phyloP scores from a whole-genome alignment of 1,140 invertebrate genomes.

The Penaeus chinensis region DNA sequence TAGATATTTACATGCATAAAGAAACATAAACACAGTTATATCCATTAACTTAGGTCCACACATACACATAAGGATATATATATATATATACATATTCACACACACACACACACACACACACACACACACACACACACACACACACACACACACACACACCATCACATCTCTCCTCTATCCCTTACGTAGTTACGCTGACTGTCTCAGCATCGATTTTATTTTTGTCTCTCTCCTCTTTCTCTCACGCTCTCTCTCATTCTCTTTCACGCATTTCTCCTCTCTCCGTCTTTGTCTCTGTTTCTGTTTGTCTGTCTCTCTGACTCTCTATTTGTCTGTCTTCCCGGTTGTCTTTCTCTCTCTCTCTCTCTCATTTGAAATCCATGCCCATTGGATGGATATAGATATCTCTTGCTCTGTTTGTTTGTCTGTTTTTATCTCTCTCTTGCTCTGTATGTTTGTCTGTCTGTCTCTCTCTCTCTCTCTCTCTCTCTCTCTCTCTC shows the following conservation, averaged over 20 bases:
- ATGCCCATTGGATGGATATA: no score
- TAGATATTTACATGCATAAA: no score
- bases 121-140: no score
- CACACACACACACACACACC: no score
- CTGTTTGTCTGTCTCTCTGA: not conserved
- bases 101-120: no score
- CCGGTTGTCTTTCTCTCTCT: not conserved
- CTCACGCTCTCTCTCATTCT: conserved; percentile 17
- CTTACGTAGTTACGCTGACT: not conserved
- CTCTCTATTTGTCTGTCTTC: not conserved
- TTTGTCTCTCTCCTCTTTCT: conserved; percentile 26
- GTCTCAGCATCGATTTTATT: not conserved
- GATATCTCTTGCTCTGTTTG: no score
- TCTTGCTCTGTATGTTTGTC: not conserved
- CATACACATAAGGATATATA: no score
- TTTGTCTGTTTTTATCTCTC: not conserved
- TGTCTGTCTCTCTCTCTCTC: not conserved
- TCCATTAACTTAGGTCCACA: no score
- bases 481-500: not conserved
- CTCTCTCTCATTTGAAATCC: not conserved
- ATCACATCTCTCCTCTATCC: not conserved
- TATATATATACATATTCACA: no score
- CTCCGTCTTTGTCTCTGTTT: not conserved
- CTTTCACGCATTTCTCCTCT: not conserved
- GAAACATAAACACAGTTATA: no score